Evolutionary conservation across 37 sponge, comb jelly and placozoan species (phyloP), one percentile per base, ranked within the genome.

Genomic region (Sycon ciliatum): DNA sequence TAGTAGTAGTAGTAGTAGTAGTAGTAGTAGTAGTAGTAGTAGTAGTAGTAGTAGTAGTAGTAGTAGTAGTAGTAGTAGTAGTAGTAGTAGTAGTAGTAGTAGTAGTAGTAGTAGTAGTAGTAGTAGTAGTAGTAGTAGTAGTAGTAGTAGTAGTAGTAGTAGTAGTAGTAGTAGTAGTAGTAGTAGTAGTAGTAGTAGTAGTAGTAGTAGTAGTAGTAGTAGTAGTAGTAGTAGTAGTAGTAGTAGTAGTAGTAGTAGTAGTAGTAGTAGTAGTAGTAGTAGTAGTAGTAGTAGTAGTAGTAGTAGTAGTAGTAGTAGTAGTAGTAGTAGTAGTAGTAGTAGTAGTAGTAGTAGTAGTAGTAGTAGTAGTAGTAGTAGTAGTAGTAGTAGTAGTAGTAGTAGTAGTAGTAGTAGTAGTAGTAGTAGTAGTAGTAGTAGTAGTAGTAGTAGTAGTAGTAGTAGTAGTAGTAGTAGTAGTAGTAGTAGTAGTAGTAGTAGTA

Each of bases 11-110:
- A 46, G 52, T 46, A 46, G 52, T 46, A 46, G 52, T 46, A 46
- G 52, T 46, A 46, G 52, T 46, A 46, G 52, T 46, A 46, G 52
- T 46, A 46, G 52, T 46, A 46, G 52, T 46, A 46, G 52, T 46
- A 46, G 52, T 46, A 46, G 52, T 46, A 16, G 52, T 46, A 16
- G 52, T 18, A 16, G 52, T 46, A 46, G 52, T 46, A 46, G 52
- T 46, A 16, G 52, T 46, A 46, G 52, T 46, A 46, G 52, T 46
- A 16, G 52, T 46, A 46, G 52, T 46, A 46, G 52, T 46, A 46
- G 52, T 46, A 16, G 52, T 18, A 16, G 52, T 18, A 46, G 52
- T 46, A 46, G 52, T 46, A 46, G 52, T 46, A 46, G 52, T 46
- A 46, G 52, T 46, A 46, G 52, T 46, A 46, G 52, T 46, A 46